Evolutionary conservation across 1,140 invertebrate genomes (phyloP), one percentile per base, ranked within the genome.

Genomic region (Euglossa dilemma): DNA sequence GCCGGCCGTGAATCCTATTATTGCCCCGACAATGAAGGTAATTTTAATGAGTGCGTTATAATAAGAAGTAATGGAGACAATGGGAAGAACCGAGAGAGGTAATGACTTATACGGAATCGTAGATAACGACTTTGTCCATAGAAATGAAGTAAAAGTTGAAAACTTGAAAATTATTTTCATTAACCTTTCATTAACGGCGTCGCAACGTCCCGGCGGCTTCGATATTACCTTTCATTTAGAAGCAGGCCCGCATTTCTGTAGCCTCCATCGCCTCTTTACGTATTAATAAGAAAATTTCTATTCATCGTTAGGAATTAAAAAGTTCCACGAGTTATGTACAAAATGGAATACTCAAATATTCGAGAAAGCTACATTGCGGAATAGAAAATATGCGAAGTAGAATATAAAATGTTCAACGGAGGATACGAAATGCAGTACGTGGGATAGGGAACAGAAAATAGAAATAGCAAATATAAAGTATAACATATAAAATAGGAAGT

Each of bases 31-130:
- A 76, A 76, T 76, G 73, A 82, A 52, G 63, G 80, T 69, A 82
- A 69, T 76, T 82, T 66, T 69, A 76, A 76, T 69, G 73, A 36
- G 43, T 57, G 59, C 52, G 63, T 76, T 59, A 82, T 73, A 69
- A 76, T 82, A 82, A 76, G 54, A 54, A 43, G n/a, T 59, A 82
- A 82, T 20, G 73, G 54, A 36, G 52, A 76, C 54, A 82, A 82
- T 67, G 14, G 43, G 61, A 23, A 25, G 63, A 69, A 69, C 52
- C 16, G 8, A 76, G 63, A 63, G 52, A 75, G 50, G 14, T 75
- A 81, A 81, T 50, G 59, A 69, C 45, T 76, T 81, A 67, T 54
- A 66, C 43, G 14, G 61, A 70, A 71, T 50, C 47, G 56, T 23
- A 70, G 23, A 36, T 61, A 80, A 72, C 47, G 71, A 57, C 71